These are phyloP conservation scores for Pachypsylla venusta DNA, from an alignment of 1,140 invertebrate species.

Conservation along the genomic window DNA sequence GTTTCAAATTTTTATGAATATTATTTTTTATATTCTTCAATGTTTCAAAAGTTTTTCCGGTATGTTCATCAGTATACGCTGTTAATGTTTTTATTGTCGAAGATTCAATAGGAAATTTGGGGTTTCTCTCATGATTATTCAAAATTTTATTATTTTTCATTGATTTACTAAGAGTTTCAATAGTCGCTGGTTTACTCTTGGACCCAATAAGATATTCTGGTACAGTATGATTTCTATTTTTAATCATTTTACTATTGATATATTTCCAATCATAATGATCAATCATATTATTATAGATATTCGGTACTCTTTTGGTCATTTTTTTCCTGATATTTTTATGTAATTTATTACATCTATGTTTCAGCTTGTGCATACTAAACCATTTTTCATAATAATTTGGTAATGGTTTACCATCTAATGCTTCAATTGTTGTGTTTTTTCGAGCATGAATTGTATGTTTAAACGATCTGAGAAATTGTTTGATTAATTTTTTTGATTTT, in stretches of 20 bases:
- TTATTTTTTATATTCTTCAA: no score
- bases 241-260: slow-evolving; percentile 1
- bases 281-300: slow-evolving; percentile 1
- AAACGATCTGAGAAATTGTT: not conserved
- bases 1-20: no score
- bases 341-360: slow-evolving; percentile 1
- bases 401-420: not conserved
- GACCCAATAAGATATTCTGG: no score
- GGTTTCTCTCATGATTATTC: no score
- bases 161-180: no score
- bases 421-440: not conserved
- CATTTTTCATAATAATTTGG: not conserved
- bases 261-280: slow-evolving; percentile 9
- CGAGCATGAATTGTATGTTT: not conserved
- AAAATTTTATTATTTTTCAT: no score
- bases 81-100: no score
- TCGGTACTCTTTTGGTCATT: slow-evolving; percentile 5
- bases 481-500: not conserved
- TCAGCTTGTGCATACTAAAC: slow-evolving; percentile 7
- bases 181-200: no score
- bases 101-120: no score
- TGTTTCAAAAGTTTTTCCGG: no score
- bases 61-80: no score
- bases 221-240: no score
- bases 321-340: slow-evolving; percentile 1